These are phyloP conservation scores for Sebastes jordani DNA, from an alignment of 2,797 vertebrate genomes.

Conservation along the genomic window DNA sequence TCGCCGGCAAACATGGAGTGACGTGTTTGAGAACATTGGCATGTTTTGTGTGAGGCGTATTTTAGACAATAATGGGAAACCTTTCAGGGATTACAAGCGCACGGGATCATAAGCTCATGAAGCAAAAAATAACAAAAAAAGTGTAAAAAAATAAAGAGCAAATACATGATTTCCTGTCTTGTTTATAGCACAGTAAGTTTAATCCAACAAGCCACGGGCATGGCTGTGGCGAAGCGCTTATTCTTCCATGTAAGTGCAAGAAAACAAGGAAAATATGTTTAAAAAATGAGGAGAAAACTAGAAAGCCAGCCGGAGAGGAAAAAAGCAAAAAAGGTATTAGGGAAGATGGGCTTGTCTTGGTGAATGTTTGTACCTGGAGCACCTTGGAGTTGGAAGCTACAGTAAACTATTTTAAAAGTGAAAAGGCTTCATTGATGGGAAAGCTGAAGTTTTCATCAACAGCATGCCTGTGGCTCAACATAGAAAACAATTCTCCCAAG, in stretches of 20 bases:
- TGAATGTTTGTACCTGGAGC: constrained; percentile 65
- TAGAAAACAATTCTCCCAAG: background rate
- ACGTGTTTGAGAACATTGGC: background rate
- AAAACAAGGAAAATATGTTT: background rate
- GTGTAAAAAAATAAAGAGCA: background rate
- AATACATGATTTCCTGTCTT: constrained; percentile 17
- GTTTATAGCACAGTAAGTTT: constrained; percentile 35
- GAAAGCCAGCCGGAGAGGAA: constrained; percentile 11
- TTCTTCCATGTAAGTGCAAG: constrained; percentile 7
- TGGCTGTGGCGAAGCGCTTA: constrained; percentile 20
- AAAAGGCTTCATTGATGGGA: constrained; percentile 24
- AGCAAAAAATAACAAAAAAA: constrained; percentile 4
- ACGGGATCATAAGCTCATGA: background rate
- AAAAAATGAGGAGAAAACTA: background rate
- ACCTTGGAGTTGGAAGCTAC: constrained; percentile 39
- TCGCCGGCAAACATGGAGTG: background rate
- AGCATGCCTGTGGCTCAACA: constrained; percentile 10
- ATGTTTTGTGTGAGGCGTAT: background rate
- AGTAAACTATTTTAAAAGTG: constrained; percentile 50
- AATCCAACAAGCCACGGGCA: constrained; percentile 51
- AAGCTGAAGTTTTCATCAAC: constrained; percentile 36
- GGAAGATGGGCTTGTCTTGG: constrained; percentile 31
- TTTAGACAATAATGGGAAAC: background rate
- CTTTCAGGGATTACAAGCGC: constrained; percentile 26
- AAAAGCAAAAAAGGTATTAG: background rate